phyloP scores from a whole-genome alignment of 2,888 invertebrate genomes.

The Acholoe squamosa region DNA sequence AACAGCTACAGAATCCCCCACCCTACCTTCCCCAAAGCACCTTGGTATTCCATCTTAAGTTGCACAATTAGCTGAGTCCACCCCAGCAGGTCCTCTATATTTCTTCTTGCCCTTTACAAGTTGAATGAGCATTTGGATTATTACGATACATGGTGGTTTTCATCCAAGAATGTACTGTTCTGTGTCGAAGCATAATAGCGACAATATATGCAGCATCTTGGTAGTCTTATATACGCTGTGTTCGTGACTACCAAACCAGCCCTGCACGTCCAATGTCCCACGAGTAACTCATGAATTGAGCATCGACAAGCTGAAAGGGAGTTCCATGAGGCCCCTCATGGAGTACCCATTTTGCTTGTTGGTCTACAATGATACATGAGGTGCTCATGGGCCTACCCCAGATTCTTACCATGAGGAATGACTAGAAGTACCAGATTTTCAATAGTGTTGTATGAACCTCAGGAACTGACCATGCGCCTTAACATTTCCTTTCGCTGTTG shows the following conservation, averaged over 20 bases:
- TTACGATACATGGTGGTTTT: not conserved
- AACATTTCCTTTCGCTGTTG: not conserved
- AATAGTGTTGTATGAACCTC: not conserved
- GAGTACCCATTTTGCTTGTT: not conserved
- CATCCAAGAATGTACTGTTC: constrained; percentile 37
- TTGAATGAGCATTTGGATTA: constrained; percentile 38
- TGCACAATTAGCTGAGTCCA: not conserved
- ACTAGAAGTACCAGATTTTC: constrained; percentile 11
- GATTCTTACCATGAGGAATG: not conserved
- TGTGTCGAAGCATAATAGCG: constrained; percentile 36
- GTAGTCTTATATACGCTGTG: constrained; percentile 41
- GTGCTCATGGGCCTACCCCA: not conserved
- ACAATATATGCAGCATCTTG: constrained; percentile 38
- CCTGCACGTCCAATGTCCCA: not conserved
- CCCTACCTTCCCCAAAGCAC: not conserved
- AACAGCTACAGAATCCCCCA: not conserved
- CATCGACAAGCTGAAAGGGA: too few species aligned
- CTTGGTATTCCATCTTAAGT: not conserved
- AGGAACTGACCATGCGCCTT: not conserved
- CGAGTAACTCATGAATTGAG: not conserved
- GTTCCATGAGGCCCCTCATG: not conserved
- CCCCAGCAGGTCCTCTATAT: not conserved
- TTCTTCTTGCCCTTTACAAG: constrained; percentile 11
- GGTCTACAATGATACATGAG: too few species aligned
- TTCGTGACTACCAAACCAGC: not conserved